Base-by-base conservation (phyloP, 2,797 vertebrate species). In the Lophotriccus pileatus region DNA sequence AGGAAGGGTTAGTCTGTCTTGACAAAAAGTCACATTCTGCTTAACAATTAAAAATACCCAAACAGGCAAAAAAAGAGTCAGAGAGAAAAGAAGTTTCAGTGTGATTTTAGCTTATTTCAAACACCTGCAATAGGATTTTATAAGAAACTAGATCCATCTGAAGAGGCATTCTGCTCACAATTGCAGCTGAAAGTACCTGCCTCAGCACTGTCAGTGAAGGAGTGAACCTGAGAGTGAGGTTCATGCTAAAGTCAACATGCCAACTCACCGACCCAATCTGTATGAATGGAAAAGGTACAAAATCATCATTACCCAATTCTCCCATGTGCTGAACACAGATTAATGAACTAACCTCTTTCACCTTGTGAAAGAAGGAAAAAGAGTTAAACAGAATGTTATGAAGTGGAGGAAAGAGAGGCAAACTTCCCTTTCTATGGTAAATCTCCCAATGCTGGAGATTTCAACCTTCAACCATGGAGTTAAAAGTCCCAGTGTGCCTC, bases 31-130 rank as follows among this genome's bases (percentile, higher is more conserved):
- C 47, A 41, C 3, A 2, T 79, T 89, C 67, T 64, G 8, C 10
- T 49, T 62, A 60, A 17, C 1, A 44, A 28, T 32, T 50, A 62
- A 23, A 34, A 3, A 8, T 17, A 19, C 8, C 24, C 47, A 49
- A 49, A 49, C 24, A 25, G 3, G 0, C 1, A 2, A 2, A 2
- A 10, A 14, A 22, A 28, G 1, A 23, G 2, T 16, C 1, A n/a
- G 18, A 36, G 7, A 49, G 0, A 16, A 49, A 64, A 69, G 53
- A 13, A 86, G 10, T 18, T 2, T 7, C 23, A 59, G 27, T 8
- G 64, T 77, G 14, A 2, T 69, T 77, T 17, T 59, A 9, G 14
- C 66, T 85, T 50, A 39, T 73, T 93, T 83, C 21, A 73, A 63
- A 80, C 0, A 14, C 1, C 1, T 52, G 18, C 44, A 68, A 53